A percentile compares a stretch with the other conserved stretches of the same genome.
Evolutionary conservation across 1,140 invertebrate species (phyloP).

Genomic region (Tetragnatha versicolor): DNA sequence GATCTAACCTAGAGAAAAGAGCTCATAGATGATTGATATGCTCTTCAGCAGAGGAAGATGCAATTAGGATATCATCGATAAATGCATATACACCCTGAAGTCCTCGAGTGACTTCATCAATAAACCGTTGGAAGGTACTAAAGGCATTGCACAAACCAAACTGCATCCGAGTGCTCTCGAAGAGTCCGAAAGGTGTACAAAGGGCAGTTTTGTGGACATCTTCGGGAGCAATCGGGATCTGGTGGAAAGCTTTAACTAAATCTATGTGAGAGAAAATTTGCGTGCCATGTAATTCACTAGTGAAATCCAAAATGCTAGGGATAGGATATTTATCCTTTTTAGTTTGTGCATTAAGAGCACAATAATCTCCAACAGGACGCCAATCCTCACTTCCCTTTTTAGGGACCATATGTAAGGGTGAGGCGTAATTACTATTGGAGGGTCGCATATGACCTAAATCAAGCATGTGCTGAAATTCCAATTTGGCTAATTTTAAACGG

Average conservation of each 20-base stretch:
- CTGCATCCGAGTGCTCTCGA: slow-evolving; percentile 54
- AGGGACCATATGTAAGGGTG: slow-evolving; percentile 59
- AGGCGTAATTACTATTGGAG: slow-evolving; percentile 47
- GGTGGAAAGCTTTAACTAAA: slow-evolving; percentile 56
- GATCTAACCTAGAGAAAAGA: slow-evolving; percentile 61
- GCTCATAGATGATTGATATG: slow-evolving; percentile 61
- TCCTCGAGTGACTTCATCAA: slow-evolving; percentile 47
- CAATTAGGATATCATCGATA: slow-evolving; percentile 69
- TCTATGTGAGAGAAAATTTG: slow-evolving; percentile 57
- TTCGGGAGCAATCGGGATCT: no score
- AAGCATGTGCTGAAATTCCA: slow-evolving; percentile 41
- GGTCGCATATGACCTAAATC: slow-evolving; percentile 45
- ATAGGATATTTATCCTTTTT: slow-evolving; percentile 58
- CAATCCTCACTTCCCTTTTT: slow-evolving; percentile 57
- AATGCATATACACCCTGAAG: slow-evolving; percentile 63
- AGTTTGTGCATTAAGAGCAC: slow-evolving; percentile 59
- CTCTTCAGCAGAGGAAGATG: slow-evolving; percentile 58
- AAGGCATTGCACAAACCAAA: slow-evolving; percentile 60
- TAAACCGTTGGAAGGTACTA: slow-evolving; percentile 54
- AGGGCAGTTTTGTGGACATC: slow-evolving; percentile 58
- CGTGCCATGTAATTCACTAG: slow-evolving; percentile 12
- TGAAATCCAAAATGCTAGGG: slow-evolving; percentile 58
- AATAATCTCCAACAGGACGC: slow-evolving; percentile 59
- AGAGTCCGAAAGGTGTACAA: slow-evolving; percentile 48
- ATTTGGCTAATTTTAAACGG: slow-evolving; percentile 38